Evolutionary conservation across 1,140 invertebrate genomes (phyloP).

Genomic region (Sitobion miscanthi): DNA sequence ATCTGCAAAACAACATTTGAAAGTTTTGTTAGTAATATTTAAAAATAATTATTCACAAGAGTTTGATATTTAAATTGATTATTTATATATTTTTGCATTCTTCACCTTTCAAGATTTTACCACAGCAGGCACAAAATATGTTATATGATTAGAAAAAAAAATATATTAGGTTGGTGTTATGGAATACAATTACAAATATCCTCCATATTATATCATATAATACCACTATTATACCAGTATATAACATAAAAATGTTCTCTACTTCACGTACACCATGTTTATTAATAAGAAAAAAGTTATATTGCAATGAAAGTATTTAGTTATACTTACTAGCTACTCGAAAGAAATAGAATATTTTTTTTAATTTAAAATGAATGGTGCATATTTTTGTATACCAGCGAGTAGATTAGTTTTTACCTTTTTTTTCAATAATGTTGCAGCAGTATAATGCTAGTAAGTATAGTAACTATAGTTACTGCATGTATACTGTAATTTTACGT

Average conservation of each 20-base stretch:
- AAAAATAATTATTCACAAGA: neutral
- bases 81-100: neutral
- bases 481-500: neutral
- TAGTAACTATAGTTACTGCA: neutral
- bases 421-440: neutral
- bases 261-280: neutral
- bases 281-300: neutral
- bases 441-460: neutral
- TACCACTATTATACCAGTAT: neutral
- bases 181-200: neutral
- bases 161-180: neutral
- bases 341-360: neutral
- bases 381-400: neutral
- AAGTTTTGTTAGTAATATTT: neutral
- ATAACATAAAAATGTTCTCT: neutral
- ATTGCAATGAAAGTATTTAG: neutral
- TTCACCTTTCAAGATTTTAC: neutral
- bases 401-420: neutral
- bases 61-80: constrained; percentile 18
- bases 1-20: neutral
- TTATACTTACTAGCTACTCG: neutral
- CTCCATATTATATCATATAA: neutral
- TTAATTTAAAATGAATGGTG: neutral
- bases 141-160: neutral
- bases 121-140: neutral